These are phyloP conservation scores for Tetragonula carbonaria DNA, from an alignment of 2,888 invertebrate species.

Conservation along the genomic window DNA sequence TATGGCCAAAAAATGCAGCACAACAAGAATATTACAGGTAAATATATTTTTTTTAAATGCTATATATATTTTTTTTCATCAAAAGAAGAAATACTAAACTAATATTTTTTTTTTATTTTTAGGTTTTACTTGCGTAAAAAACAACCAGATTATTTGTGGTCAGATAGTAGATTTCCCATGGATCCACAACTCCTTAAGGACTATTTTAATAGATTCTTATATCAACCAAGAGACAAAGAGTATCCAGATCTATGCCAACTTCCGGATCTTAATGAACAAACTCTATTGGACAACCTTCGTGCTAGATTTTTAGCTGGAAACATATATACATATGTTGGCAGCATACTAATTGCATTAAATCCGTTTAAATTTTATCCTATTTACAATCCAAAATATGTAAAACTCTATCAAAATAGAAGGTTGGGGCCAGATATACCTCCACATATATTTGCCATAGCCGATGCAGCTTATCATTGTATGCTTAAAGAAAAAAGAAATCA, in stretches of 20 bases:
- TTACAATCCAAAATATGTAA: conserved; percentile 98
- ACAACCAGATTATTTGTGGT: conserved; percentile 93
- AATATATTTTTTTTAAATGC: neutral
- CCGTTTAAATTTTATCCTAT: conserved; percentile 98
- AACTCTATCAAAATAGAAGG: conserved; percentile 96
- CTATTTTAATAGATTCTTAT: conserved; percentile 95
- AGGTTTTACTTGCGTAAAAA: conserved; percentile 96
- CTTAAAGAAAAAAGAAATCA: conserved; percentile 94
- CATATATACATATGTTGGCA: conserved; percentile 98
- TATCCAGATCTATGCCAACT: conserved; percentile 98
- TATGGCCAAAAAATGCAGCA: conserved; percentile 90
- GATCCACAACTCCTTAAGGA: conserved; percentile 96
- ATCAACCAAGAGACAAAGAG: conserved; percentile 96
- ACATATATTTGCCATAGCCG: conserved; percentile 98
- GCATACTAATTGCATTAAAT: conserved; percentile 97
- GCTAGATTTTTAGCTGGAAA: conserved; percentile 95
- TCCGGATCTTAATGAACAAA: conserved; percentile 97
- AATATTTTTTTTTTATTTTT: conserved; percentile 70
- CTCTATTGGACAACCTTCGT: conserved; percentile 94
- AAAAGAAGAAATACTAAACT: neutral
- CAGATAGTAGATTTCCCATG: conserved; percentile 92
- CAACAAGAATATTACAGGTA: conserved; percentile 85
- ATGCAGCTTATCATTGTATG: conserved; percentile 97
- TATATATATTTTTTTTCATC: neutral
- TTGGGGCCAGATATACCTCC: conserved; percentile 96